Percentiles rank a stretch among this genome's conserved stretches.
phyloP scores from a whole-genome alignment of 2,113 vertebrate genomes.

The Hyperoodon ampullatus region DNA sequence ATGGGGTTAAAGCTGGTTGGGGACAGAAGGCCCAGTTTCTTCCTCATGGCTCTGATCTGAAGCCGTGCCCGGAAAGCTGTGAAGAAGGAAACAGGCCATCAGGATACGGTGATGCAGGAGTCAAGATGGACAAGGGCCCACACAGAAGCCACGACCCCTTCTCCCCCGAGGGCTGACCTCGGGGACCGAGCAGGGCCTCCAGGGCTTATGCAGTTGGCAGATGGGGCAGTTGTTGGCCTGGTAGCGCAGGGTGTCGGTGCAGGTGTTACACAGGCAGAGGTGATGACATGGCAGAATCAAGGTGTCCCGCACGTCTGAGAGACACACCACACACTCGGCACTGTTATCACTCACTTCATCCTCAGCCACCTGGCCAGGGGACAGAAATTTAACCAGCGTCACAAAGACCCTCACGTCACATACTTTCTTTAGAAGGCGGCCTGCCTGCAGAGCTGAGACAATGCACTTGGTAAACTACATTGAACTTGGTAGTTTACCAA shows the following conservation, averaged over 20 bases:
- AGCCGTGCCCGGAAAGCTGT: slow-evolving; percentile 95
- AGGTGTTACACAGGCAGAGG: slow-evolving; percentile 96
- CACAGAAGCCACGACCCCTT: background rate
- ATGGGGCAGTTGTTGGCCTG: slow-evolving; percentile 99
- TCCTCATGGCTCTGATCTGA: slow-evolving; percentile 98
- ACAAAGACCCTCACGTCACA: background rate
- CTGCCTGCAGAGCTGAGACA: background rate
- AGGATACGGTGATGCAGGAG: background rate
- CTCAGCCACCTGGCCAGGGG: slow-evolving; percentile 89
- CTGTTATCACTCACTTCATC: slow-evolving; percentile 99
- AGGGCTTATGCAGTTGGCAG: slow-evolving; percentile 93
- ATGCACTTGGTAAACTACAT: background rate
- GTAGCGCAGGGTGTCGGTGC: slow-evolving; percentile 96
- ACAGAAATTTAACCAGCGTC: background rate
- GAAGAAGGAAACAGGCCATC: background rate
- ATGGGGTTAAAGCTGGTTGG: slow-evolving; percentile 94
- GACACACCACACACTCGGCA: slow-evolving; percentile 97
- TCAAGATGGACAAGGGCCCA: background rate
- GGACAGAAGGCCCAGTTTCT: slow-evolving; percentile 93
- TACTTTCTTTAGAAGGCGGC: background rate
- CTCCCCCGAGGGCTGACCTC: rapidly evolving
- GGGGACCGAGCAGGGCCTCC: background rate
- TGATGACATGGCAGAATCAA: slow-evolving; percentile 98
- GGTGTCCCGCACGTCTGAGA: slow-evolving; percentile 97
- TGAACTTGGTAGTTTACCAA: background rate